Base-by-base conservation (phyloP, 1,140 invertebrate genomes). In the Saccostrea cuccullata region DNA sequence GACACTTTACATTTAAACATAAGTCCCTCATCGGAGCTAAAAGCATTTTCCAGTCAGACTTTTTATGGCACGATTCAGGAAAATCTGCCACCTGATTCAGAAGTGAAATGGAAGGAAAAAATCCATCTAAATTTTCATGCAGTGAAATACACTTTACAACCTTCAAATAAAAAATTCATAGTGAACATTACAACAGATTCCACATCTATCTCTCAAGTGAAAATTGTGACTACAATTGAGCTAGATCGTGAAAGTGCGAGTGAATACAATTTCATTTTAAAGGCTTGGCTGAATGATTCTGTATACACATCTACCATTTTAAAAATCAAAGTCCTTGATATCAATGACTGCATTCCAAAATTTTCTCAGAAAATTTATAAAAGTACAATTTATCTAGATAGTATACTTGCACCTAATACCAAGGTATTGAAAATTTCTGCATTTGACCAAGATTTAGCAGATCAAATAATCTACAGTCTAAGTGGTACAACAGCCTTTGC, bases 311-410 rank as follows among this genome's bases (percentile, higher is more conserved):
- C 85, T 55, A 70, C 89, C n/a, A 67, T 89, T 36, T 30, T 89
- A 67, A 85, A 85, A 55, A 84, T 89, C 40, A 55, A 85, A 85
- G 70, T 89, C 30, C 30, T 58, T 60, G 89, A 89, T 87, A 82
- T 64, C 77, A 89, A 87, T 82, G 86, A 87, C 67, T 60, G 86
- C 26, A 83, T 87, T 85, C 89, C 89, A 55, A 85, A 86, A 86
- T 89, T 89, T 86, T 70, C 86, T 56, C 60, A 89, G 60, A 85
- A 55, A 8, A 64, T 77, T 64, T 89, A 87, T 83, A 11, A 8
- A 30, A n/a, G 58, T 3, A 87, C 26, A 40, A 67, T 86, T 23
- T 26, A n/a, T 17, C 0, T 17, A 15, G 47, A 60, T 82, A 55
- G 87, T 40, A 55, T 47, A 17, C 1, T 0, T 56, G 40, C 20